A percentile compares a stretch with the other conserved stretches of the same genome.
These are phyloP conservation scores for Drosophila carrolli DNA, from an alignment of 1,140 invertebrate species.

Conservation along the genomic window DNA sequence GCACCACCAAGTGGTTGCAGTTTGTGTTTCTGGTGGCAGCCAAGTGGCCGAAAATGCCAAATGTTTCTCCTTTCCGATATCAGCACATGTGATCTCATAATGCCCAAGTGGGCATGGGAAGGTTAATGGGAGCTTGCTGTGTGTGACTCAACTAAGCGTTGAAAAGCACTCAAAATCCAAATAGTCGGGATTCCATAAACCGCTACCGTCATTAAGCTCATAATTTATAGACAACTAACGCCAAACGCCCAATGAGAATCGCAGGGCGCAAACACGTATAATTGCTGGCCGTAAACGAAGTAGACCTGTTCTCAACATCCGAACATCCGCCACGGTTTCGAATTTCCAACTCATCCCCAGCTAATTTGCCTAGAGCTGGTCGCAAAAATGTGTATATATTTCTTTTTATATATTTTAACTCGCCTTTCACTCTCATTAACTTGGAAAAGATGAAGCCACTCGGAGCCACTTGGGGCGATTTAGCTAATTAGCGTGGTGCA, in stretches of 20 bases:
- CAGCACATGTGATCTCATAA: conserved; percentile 61
- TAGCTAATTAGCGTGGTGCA: conserved; percentile 72
- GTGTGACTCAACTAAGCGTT: conserved; percentile 31
- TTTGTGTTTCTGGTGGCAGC: conserved; percentile 7
- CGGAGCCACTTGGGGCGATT: conserved; percentile 41
- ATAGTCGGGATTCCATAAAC: conserved; percentile 37
- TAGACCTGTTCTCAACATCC: conserved; percentile 31
- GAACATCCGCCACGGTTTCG: conserved; percentile 4
- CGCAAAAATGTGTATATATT: conserved; percentile 10
- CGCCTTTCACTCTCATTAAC: conserved; percentile 77
- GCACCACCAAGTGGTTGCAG: conserved; percentile 19
- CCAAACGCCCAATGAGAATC: conserved; percentile 21
- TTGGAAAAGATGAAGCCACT: conserved; percentile 38
- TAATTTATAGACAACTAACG: conserved; percentile 44
- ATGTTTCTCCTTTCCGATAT: conserved; percentile 49
- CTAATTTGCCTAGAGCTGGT: conserved; percentile 17
- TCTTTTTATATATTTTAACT: conserved; percentile 38
- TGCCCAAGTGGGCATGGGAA: conserved; percentile 38
- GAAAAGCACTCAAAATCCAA: conserved; percentile 34
- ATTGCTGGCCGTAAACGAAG: conserved; percentile 32
- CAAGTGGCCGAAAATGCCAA: conserved; percentile 71
- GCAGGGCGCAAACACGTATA: conserved; percentile 15
- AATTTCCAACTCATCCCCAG: conserved; percentile 29
- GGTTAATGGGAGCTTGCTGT: conserved; percentile 17
- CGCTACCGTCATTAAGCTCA: conserved; percentile 36